Evolutionary conservation across 2,888 invertebrate species (phyloP).

Genomic region (Orthosia incerta): DNA sequence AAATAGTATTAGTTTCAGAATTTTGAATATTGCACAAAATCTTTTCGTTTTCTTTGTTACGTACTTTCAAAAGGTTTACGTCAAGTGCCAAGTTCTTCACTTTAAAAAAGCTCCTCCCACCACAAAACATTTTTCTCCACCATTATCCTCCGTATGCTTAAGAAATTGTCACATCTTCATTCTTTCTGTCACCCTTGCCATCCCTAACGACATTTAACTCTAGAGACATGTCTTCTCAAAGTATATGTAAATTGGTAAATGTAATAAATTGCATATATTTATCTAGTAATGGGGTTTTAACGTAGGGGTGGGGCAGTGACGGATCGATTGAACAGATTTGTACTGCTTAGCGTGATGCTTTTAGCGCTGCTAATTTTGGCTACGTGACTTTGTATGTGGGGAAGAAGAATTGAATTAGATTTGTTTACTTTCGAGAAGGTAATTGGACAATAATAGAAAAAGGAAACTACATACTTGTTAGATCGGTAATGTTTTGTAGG

Average conservation of each 20-base stretch:
- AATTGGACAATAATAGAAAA: neutral
- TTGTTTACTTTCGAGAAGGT: neutral
- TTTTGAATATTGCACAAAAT: neutral
- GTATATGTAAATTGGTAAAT: slow-evolving; percentile 90
- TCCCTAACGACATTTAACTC: slow-evolving; percentile 83
- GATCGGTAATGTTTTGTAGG: neutral
- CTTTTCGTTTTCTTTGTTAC: neutral
- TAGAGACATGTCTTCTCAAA: slow-evolving; percentile 83
- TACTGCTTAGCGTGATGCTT: slow-evolving; percentile 65
- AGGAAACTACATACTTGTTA: neutral
- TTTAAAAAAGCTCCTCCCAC: slow-evolving; percentile 6
- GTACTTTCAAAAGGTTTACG: neutral
- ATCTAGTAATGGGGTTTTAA: slow-evolving; percentile 87
- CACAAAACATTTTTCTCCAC: slow-evolving; percentile 25
- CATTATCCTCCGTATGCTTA: slow-evolving; percentile 46
- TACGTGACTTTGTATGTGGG: slow-evolving; percentile 20
- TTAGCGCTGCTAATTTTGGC: slow-evolving; percentile 64
- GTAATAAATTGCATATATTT: slow-evolving; percentile 90
- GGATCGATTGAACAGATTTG: slow-evolving; percentile 74
- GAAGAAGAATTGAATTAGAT: neutral
- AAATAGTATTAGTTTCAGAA: neutral
- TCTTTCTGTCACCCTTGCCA: slow-evolving; percentile 65
- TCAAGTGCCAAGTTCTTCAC: slow-evolving; percentile 5
- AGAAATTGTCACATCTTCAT: slow-evolving; percentile 66
- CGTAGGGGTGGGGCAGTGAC: slow-evolving; percentile 78